These are phyloP conservation scores for Etheostoma spectabile DNA, from an alignment of 2,113 vertebrate species.

Conservation along the genomic window DNA sequence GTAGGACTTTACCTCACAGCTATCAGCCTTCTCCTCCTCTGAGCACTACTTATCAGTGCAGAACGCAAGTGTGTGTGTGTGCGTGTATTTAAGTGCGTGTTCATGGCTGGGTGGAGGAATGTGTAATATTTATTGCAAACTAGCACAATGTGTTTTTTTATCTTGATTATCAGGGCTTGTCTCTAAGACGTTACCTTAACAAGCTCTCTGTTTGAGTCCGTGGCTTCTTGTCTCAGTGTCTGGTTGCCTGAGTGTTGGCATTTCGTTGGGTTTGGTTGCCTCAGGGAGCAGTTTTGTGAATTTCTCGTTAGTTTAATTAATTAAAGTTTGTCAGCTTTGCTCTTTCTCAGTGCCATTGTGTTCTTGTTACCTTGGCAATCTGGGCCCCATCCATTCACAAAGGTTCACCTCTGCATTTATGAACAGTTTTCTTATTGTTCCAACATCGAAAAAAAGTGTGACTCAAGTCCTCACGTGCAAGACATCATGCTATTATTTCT, in stretches of 20 bases:
- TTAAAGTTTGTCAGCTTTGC: conserved; percentile 25
- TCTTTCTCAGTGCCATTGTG: neutral
- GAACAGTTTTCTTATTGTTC: neutral
- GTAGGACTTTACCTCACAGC: conserved; percentile 77
- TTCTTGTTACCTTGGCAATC: neutral
- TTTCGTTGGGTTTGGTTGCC: conserved; percentile 34
- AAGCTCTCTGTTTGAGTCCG: neutral
- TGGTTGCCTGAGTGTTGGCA: conserved; percentile 37
- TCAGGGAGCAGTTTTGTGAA: conserved; percentile 13
- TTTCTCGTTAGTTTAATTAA: conserved; percentile 28
- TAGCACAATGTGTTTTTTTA: neutral
- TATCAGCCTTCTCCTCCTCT: conserved; percentile 68
- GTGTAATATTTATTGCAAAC: conserved; percentile 30
- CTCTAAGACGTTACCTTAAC: neutral
- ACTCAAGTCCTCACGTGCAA: neutral
- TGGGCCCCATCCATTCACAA: neutral
- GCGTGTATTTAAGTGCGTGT: neutral
- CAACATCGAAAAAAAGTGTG: neutral
- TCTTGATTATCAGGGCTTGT: conserved; percentile 7
- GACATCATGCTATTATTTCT: conserved; percentile 16
- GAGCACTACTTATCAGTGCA: conserved; percentile 61
- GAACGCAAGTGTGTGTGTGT: conserved; percentile 19
- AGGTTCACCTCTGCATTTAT: neutral
- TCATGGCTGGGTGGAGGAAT: conserved; percentile 9
- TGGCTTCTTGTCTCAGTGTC: neutral